A percentile compares a stretch with the other conserved stretches of the same genome.
phyloP scores from a whole-genome alignment of 2,888 invertebrate species.

The Acanthopleura granulata region DNA sequence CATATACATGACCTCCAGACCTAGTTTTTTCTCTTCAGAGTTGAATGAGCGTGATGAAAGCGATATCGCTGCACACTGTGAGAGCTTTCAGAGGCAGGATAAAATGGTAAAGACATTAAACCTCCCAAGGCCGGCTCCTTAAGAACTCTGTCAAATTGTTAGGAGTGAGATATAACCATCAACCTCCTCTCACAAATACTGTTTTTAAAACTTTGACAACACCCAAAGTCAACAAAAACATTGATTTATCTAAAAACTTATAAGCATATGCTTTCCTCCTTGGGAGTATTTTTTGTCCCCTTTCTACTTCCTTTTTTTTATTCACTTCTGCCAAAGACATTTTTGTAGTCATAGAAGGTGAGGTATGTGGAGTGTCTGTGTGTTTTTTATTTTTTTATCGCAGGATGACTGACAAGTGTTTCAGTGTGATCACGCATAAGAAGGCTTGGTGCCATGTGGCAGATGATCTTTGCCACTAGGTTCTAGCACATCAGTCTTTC shows the following conservation, averaged over 20 bases:
- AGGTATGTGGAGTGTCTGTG: slow-evolving; percentile 7
- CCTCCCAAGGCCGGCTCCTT: background rate
- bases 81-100: background rate
- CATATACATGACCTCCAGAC: slow-evolving; percentile 17
- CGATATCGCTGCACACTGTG: background rate
- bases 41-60: slow-evolving; percentile 2
- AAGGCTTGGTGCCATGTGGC: slow-evolving; percentile 4
- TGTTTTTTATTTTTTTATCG: background rate
- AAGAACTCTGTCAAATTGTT: too few species aligned
- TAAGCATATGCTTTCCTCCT: too few species aligned
- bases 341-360: background rate
- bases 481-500: slow-evolving; percentile 9
- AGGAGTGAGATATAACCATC: too few species aligned
- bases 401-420: slow-evolving; percentile 14
- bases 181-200: too few species aligned
- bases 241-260: too few species aligned
- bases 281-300: too few species aligned
- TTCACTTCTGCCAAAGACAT: too few species aligned
- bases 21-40: slow-evolving; percentile 10
- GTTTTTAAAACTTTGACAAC: too few species aligned
- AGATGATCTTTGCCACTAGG: slow-evolving; percentile 9
- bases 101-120: slow-evolving; percentile 5
- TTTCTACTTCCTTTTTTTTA: too few species aligned
- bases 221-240: too few species aligned
- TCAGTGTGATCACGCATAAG: background rate